Percentiles rank a stretch among this genome's conserved stretches.
Evolutionary conservation across 2,888 invertebrate species (phyloP).

Genomic region (Eucera pruinosa): DNA sequence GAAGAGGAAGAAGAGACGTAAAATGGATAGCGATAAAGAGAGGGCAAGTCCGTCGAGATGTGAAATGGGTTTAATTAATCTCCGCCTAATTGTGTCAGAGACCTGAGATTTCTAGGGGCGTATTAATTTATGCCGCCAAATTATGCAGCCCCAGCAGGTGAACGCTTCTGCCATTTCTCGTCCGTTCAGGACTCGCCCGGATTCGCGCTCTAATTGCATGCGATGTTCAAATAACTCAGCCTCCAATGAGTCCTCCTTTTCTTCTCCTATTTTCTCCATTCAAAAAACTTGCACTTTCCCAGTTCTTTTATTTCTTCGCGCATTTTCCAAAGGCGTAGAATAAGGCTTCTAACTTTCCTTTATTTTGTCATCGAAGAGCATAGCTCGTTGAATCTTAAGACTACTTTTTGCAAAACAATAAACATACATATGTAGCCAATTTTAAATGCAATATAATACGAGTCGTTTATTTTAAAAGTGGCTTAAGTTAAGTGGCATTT

Average conservation of each 20-base stretch:
- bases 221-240: constrained; percentile 33
- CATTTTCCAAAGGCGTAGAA: too few species aligned
- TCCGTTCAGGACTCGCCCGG: constrained; percentile 55
- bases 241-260: neutral
- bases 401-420: too few species aligned
- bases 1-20: constrained; percentile 7
- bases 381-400: too few species aligned
- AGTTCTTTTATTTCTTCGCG: too few species aligned
- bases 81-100: constrained; percentile 81
- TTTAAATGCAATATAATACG: too few species aligned
- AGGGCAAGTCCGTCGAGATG: constrained; percentile 75
- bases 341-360: too few species aligned
- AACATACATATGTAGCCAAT: too few species aligned
- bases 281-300: too few species aligned
- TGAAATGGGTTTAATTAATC: constrained; percentile 83
- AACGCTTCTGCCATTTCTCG: constrained; percentile 71
- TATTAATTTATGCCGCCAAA: constrained; percentile 82
- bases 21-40: constrained; percentile 42
- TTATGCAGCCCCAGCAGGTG: constrained; percentile 79
- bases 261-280: neutral
- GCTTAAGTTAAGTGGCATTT: too few species aligned
- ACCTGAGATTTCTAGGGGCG: constrained; percentile 79
- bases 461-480: too few species aligned
- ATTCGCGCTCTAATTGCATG: constrained; percentile 52
- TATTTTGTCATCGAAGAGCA: too few species aligned